These are phyloP conservation scores for Cynodonichthys magdalenae DNA, from an alignment of 2,797 vertebrate genomes.

Conservation along the genomic window DNA sequence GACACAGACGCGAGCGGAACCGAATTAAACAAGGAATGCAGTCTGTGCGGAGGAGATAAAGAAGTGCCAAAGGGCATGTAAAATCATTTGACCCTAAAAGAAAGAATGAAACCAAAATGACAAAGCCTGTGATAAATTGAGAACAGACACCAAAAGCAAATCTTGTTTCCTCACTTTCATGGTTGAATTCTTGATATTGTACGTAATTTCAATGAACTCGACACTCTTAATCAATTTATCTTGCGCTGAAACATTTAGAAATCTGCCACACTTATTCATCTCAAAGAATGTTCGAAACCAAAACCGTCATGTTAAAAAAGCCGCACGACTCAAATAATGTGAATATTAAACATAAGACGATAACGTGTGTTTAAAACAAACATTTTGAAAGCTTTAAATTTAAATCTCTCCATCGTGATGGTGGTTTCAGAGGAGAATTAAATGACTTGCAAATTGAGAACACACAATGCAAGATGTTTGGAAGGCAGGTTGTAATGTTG, in stretches of 20 bases:
- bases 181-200: conserved; percentile 41
- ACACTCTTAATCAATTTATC: conserved; percentile 58
- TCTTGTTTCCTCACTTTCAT: conserved; percentile 59
- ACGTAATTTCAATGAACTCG: conserved; percentile 36
- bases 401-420: conserved; percentile 4
- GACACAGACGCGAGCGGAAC: conserved; percentile 28
- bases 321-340: conserved; percentile 26
- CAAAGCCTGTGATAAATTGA: conserved; percentile 54
- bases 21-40: conserved; percentile 38
- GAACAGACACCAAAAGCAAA: conserved; percentile 49
- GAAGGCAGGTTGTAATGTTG: not conserved
- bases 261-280: conserved; percentile 31
- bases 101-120: conserved; percentile 64
- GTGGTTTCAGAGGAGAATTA: not conserved
- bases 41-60: conserved; percentile 67
- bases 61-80: conserved; percentile 66
- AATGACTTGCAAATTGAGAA: conserved; percentile 4
- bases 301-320: conserved; percentile 4
- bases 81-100: conserved; percentile 70
- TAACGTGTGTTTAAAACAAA: not conserved
- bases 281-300: conserved; percentile 9
- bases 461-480: not conserved
- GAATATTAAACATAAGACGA: conserved; percentile 9
- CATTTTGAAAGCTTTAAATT: no score
- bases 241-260: conserved; percentile 28